Evolutionary conservation across 2,888 invertebrate species (phyloP).

Genomic region (Platycheirus rosarum): DNA sequence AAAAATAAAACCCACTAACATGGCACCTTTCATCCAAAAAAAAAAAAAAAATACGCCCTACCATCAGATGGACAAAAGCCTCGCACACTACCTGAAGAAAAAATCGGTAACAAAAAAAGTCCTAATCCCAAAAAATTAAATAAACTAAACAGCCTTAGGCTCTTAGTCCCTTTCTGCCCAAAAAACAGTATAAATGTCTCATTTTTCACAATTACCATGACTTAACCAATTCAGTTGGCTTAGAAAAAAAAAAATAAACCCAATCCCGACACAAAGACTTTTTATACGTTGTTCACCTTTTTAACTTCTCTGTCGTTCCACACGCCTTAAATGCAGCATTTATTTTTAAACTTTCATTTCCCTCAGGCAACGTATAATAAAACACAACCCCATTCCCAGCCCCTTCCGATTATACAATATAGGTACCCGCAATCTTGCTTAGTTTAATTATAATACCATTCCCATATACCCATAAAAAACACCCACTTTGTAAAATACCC

Average conservation of each 20-base stretch:
- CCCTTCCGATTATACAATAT: background rate
- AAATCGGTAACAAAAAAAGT: slow-evolving; percentile 68
- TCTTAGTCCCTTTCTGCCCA: background rate
- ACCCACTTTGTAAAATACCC: slow-evolving; percentile 26
- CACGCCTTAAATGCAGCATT: background rate
- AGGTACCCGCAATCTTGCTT: slow-evolving; percentile 44
- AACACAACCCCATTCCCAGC: background rate
- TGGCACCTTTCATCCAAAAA: slow-evolving; percentile 27
- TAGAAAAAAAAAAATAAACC: slow-evolving; percentile 33
- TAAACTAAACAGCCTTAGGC: slow-evolving; percentile 29
- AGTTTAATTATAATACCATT: slow-evolving; percentile 65
- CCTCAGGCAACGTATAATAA: slow-evolving; percentile 20
- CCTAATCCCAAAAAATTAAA: slow-evolving; percentile 37
- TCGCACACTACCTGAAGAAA: slow-evolving; percentile 69
- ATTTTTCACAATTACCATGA: slow-evolving; percentile 66
- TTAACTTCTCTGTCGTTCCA: background rate
- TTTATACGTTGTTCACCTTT: background rate
- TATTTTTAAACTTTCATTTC: slow-evolving; percentile 36
- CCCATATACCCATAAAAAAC: slow-evolving; percentile 38
- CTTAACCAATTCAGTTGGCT: slow-evolving; percentile 63
- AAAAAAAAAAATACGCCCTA: too few relatives aligned
- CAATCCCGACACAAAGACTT: slow-evolving; percentile 23
- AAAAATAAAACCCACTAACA: slow-evolving; percentile 33
- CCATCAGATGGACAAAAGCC: slow-evolving; percentile 66
- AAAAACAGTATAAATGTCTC: slow-evolving; percentile 35